Conservation (phyloP, 2,797 vertebrate species). For the Octomys mimax region DNA sequence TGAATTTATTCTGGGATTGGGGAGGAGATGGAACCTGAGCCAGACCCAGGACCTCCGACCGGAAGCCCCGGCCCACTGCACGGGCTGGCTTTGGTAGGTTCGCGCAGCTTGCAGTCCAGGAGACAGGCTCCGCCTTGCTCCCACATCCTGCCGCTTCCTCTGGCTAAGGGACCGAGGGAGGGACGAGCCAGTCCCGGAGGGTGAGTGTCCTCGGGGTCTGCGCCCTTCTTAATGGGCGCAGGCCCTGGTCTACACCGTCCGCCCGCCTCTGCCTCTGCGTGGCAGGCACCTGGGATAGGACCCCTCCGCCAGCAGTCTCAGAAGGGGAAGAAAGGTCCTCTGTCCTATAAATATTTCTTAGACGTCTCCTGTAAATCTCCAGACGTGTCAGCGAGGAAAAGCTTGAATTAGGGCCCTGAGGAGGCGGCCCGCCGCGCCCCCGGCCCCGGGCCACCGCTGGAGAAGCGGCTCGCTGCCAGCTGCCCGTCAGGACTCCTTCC, state of each 20-base stretch:
- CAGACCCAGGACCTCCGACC: neutral
- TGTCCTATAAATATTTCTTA: slow-evolving; percentile 81
- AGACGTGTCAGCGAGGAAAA: slow-evolving; percentile 82
- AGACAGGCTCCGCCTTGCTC: accelerated
- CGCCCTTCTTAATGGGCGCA: neutral
- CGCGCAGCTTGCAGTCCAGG: neutral
- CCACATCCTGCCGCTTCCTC: neutral
- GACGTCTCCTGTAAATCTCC: slow-evolving; percentile 82
- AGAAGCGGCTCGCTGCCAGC: slow-evolving; percentile 45
- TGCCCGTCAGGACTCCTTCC: neutral
- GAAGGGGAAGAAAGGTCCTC: slow-evolving; percentile 4
- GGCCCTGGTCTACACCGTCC: neutral
- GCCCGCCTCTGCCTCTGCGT: neutral
- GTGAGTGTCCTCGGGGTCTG: neutral
- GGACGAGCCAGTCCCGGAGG: neutral
- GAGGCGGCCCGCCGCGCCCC: slow-evolving; percentile 77
- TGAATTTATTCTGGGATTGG: neutral
- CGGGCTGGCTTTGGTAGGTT: neutral
- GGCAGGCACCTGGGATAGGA: neutral
- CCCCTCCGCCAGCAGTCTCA: neutral
- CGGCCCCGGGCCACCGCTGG: slow-evolving; percentile 54
- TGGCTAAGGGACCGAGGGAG: neutral
- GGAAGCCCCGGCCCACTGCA: neutral
- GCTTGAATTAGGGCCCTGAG: slow-evolving; percentile 79
- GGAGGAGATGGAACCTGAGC: neutral